phyloP scores from a whole-genome alignment of 2,797 vertebrate genomes.

The Acanthurus tractus region DNA sequence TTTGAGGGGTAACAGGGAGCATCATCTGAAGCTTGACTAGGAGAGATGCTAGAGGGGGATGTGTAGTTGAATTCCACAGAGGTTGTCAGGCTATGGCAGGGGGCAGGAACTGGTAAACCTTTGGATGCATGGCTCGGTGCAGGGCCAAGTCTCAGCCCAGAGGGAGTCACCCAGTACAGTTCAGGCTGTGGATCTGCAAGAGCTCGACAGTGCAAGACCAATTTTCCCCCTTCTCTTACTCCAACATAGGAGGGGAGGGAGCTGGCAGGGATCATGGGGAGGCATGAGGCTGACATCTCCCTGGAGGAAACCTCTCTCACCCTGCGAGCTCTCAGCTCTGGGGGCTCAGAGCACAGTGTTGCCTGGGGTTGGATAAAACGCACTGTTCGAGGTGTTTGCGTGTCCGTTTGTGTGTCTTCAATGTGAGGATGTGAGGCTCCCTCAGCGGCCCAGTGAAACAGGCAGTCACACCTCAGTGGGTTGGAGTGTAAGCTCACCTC shows the following conservation, averaged over 20 bases:
- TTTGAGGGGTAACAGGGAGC: constrained; percentile 57
- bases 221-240: constrained; percentile 78
- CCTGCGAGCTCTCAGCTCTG: constrained; percentile 90
- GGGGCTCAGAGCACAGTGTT: constrained; percentile 93
- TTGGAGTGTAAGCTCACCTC: constrained; percentile 98
- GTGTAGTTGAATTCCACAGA: constrained; percentile 48
- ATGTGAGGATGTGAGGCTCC: constrained; percentile 64
- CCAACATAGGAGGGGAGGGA: constrained; percentile 89
- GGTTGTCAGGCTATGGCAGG: constrained; percentile 43
- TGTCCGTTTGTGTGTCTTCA: constrained; percentile 24
- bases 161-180: constrained; percentile 96
- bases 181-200: constrained; percentile 93
- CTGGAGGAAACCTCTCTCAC: constrained; percentile 93
- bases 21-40: constrained; percentile 21
- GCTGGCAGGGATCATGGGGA: constrained; percentile 92
- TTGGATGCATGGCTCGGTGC: constrained; percentile 48
- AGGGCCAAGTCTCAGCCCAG: constrained; percentile 86
- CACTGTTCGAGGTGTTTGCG: constrained; percentile 68
- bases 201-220: constrained; percentile 93
- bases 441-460: constrained; percentile 95
- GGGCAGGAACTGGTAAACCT: constrained; percentile 14
- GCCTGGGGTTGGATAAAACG: constrained; percentile 97
- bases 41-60: constrained; percentile 21
- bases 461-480: constrained; percentile 96
- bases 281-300: constrained; percentile 94